Base-by-base conservation (phyloP, 2,888 invertebrate genomes). In the Drosophila atripex region DNA sequence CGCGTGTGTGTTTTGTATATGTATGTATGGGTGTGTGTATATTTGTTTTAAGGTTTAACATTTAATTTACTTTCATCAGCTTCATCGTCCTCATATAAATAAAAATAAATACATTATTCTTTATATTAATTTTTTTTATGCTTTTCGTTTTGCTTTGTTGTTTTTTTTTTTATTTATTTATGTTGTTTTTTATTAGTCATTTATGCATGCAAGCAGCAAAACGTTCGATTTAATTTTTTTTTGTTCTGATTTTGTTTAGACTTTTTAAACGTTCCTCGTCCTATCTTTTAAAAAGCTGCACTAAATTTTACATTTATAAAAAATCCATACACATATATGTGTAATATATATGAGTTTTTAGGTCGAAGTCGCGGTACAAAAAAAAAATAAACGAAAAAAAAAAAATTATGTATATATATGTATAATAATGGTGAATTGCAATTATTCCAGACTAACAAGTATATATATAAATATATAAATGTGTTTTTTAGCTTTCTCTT, bases 21-120 rank as follows among this genome's bases (percentile, higher is more conserved):
- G 49, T 59, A 46, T 60, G 47, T 72, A 35, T 73, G 51, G 57
- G 58, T 71, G 14, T 73, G 38, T 75, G 75, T 79, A 87, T 78
- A 82, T 79, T 78, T 86, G 68, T 78, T 88, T 84, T 77, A 88
- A 83, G 77, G 72, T 85, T 73, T 84, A 86, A 86, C 85, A 87
- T 84, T 84, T 85, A 82, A 85, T 82, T 82, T 77, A 85, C 77
- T 85, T 85, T 85, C 73, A 70, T 86, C 75, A 58, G 51, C 55
- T 28, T 66, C 78, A 68, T 86, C 75, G 46, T 80, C 75, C 52
- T 60, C 25, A 52, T 72, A 72, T 71, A 71, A 71, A 71, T 71
- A 77, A 86, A 80, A 80, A 80, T 80, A 80, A 80, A 80, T 83
- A 86, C 83, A 86, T 76, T 78, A 73, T 78, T 68, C 73, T 83